These are phyloP conservation scores for Zaprionus vittiger DNA, from an alignment of 1,140 invertebrate species.

Conservation along the genomic window DNA sequence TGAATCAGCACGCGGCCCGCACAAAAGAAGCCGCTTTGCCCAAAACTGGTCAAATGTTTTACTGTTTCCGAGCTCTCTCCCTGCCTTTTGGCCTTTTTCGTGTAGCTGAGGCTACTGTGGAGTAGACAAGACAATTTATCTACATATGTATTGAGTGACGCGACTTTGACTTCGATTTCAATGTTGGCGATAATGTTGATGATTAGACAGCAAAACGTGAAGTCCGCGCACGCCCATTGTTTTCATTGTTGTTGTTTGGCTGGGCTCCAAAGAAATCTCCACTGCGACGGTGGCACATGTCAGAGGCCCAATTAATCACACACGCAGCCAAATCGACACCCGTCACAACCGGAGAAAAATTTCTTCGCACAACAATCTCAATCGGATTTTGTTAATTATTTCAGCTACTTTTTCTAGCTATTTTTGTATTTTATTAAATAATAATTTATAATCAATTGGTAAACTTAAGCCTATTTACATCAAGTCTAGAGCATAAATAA, in stretches of 20 bases:
- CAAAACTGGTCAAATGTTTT: constrained; percentile 44
- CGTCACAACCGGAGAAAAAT: constrained; percentile 33
- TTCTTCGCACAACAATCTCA: constrained; percentile 68
- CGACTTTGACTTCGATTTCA: constrained; percentile 74
- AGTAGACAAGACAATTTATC: not conserved
- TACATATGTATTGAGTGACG: constrained; percentile 45
- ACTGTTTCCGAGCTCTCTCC: not conserved
- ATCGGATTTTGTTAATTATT: constrained; percentile 49
- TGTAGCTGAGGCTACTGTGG: constrained; percentile 54
- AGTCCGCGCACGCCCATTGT: constrained; percentile 62
- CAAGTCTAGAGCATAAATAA: constrained; percentile 49
- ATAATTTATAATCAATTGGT: constrained; percentile 30
- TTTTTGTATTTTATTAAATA: constrained; percentile 42
- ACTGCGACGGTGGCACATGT: constrained; percentile 61
- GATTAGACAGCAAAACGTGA: constrained; percentile 70
- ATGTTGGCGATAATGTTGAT: constrained; percentile 75
- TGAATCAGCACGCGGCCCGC: constrained; percentile 35
- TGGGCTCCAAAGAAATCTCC: constrained; percentile 47
- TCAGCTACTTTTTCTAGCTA: constrained; percentile 39
- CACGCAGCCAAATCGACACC: constrained; percentile 12
- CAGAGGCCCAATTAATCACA: constrained; percentile 76
- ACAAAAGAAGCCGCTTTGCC: constrained; percentile 26
- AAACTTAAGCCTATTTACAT: constrained; percentile 58
- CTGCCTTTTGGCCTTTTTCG: constrained; percentile 21
- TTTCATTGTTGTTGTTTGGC: constrained; percentile 7